Conservation (phyloP, 2,888 invertebrate species). For the Ectemnius cavifrons region DNA sequence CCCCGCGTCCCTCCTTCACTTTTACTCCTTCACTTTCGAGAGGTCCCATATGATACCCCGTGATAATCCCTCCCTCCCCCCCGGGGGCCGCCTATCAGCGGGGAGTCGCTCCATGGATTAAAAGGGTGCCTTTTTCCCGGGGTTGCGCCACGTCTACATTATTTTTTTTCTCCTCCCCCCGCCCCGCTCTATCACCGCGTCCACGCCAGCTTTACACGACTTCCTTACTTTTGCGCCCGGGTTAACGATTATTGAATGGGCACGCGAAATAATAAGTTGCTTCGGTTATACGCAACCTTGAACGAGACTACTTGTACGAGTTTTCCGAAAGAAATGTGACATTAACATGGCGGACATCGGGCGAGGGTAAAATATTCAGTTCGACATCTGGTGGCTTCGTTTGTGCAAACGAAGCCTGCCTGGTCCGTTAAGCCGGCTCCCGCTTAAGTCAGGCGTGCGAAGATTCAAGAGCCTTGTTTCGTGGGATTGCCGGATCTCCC, state of each 20-base stretch:
- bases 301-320: background rate
- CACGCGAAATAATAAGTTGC: too few species aligned
- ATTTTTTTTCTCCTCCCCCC: slow-evolving; percentile 28
- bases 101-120: slow-evolving; percentile 55
- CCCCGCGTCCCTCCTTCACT: slow-evolving; percentile 46
- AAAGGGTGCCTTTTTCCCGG: slow-evolving; percentile 62
- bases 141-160: slow-evolving; percentile 57
- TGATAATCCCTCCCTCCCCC: slow-evolving; percentile 62
- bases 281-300: background rate
- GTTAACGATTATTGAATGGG: too few species aligned
- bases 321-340: background rate
- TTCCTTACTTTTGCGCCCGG: too few species aligned
- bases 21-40: slow-evolving; percentile 63
- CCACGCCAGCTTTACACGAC: too few species aligned
- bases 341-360: background rate
- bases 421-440: slow-evolving; percentile 76
- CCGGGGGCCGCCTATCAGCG: slow-evolving; percentile 12
- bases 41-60: slow-evolving; percentile 76
- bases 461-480: slow-evolving; percentile 76
- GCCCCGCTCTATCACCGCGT: background rate
- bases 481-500: slow-evolving; percentile 70
- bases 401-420: slow-evolving; percentile 68
- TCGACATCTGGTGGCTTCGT: slow-evolving; percentile 75
- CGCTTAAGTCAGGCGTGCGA: slow-evolving; percentile 75
- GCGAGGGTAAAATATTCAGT: slow-evolving; percentile 70